Evolutionary conservation across 2,797 vertebrate genomes (phyloP).

Genomic region (Lepus oiostolus): DNA sequence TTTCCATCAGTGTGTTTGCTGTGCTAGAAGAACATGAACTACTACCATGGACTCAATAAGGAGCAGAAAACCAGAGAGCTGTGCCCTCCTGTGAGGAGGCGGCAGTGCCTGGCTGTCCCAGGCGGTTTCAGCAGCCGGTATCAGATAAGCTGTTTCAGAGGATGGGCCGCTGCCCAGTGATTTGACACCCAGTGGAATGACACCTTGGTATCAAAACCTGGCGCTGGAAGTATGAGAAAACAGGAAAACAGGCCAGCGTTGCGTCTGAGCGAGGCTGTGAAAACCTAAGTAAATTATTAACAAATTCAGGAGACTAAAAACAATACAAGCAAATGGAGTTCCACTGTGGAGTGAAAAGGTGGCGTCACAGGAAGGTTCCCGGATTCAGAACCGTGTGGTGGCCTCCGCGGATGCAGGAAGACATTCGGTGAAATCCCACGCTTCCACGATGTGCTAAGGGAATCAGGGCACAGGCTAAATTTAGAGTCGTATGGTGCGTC

Average conservation of each 20-base stretch:
- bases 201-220: slow-evolving; percentile 39
- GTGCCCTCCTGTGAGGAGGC: not conserved
- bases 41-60: not conserved
- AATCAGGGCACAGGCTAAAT: slow-evolving; percentile 80
- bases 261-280: slow-evolving; percentile 28
- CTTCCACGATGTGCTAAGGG: slow-evolving; percentile 77
- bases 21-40: slow-evolving; percentile 31
- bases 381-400: slow-evolving; percentile 73
- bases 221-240: slow-evolving; percentile 5
- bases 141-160: slow-evolving; percentile 4
- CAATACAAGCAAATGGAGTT: slow-evolving; percentile 31
- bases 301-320: slow-evolving; percentile 61
- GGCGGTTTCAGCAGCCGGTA: not conserved
- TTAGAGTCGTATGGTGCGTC: slow-evolving; percentile 78
- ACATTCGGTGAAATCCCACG: slow-evolving; percentile 70
- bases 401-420: slow-evolving; percentile 71
- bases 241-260: not conserved
- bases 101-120: not conserved
- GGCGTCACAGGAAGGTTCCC: slow-evolving; percentile 67
- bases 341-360: slow-evolving; percentile 52
- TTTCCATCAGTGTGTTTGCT: not conserved
- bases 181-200: not conserved
- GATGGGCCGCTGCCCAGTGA: not conserved
- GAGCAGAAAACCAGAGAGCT: not conserved
- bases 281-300: slow-evolving; percentile 62